Base-by-base conservation (phyloP, 2,797 vertebrate genomes). In the Phoxinus dragarum region DNA sequence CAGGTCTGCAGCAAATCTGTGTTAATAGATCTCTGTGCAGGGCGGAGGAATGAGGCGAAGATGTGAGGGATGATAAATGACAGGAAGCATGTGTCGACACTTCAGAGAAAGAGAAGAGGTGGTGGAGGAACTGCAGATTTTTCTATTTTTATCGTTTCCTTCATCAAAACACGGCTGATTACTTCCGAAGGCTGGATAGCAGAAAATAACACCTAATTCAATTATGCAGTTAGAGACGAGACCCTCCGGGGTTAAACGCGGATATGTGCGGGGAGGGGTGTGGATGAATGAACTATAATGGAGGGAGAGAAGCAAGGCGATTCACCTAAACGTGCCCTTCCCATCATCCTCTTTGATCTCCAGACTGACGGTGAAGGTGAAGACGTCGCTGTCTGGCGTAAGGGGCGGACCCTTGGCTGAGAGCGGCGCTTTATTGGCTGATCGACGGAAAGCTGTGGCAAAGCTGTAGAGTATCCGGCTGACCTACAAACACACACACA, bases 321-420 rank as follows among this genome's bases (percentile, higher is more conserved):
- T 86, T 6, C 93, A 99, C 98, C 98, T 99, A 96, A 98, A 99
- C 82, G 97, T 98, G 44, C 98, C 98, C 92, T 99, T 99, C 80
- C 98, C 98, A 81, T 99, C 98, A 90, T 99, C 98, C 93, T 99
- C 98, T 90, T 95, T 99, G 93, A 99, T 98, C 93, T 99, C 98
- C 93, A 99, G 94, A 77, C 98, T 98, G 88, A 99, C 98, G 0
- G 98, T 99, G 92, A 99, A 99, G 86, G 96, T 98, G 91, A 99
- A 99, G 88, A 99, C 95, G 88, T 99, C 98, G 5, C 97, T 99
- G 95, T 99, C 98, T 3, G 98, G 98, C 4, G 97, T 99, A 85
- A 97, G 96, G 0, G 96, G 97, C 6, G 97, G 95, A 34, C 95
- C 88, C 86, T 96, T 94, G 83, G 96, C 94, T 0, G 95, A 93